A percentile compares a stretch with the other conserved stretches of the same genome.
Conservation (phyloP, 2,888 invertebrate genomes). For the Cryptocephalus primarius region DNA sequence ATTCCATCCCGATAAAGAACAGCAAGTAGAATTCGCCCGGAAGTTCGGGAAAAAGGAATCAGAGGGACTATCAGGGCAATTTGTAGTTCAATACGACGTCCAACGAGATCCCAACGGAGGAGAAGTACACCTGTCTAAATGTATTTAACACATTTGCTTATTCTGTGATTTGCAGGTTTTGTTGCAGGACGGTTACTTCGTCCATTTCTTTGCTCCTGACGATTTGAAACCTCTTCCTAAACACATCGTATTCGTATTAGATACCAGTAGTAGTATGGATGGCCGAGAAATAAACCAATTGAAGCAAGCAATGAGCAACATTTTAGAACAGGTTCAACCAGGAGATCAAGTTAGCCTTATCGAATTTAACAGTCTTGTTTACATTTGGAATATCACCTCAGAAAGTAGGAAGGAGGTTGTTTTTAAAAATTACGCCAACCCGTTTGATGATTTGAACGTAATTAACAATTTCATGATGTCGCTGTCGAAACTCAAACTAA, state of each 20-base stretch:
- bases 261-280: conserved; percentile 65
- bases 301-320: conserved; percentile 53
- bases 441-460: conserved; percentile 6
- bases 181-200: conserved; percentile 61
- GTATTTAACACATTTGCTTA: too few species aligned
- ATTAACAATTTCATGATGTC: background rate
- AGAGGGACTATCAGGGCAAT: conserved; percentile 19
- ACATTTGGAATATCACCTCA: conserved; percentile 10
- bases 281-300: conserved; percentile 54
- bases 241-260: conserved; percentile 61
- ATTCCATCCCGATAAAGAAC: conserved; percentile 46
- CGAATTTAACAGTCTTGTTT: conserved; percentile 8
- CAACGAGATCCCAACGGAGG: conserved; percentile 37
- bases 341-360: conserved; percentile 9
- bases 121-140: too few species aligned
- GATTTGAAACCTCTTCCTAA: conserved; percentile 49
- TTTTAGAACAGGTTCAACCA: conserved; percentile 34
- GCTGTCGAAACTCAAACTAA: too few species aligned
- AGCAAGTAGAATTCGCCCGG: conserved; percentile 5
- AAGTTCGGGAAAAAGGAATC: conserved; percentile 18
- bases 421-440: conserved; percentile 19
- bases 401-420: conserved; percentile 31
- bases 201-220: conserved; percentile 61
- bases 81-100: conserved; percentile 60
- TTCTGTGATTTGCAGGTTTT: conserved; percentile 40